Conservation (phyloP, 2,113 vertebrate genomes). For the Sinocyclocheilus maitianheensis region DNA sequence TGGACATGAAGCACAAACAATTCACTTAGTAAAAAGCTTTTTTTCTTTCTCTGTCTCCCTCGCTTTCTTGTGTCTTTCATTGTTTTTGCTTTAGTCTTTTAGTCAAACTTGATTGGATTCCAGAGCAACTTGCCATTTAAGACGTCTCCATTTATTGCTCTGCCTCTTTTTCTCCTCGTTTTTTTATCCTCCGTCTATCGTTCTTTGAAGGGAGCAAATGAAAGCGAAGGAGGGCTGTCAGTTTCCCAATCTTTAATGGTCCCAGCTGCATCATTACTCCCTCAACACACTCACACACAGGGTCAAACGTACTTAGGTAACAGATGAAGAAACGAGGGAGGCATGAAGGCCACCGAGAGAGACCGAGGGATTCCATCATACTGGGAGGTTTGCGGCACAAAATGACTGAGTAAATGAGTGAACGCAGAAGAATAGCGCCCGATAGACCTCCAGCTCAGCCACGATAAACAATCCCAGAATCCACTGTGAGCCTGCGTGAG, state of each 20-base stretch:
- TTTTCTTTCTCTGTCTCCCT: background rate
- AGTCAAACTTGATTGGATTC: slow-evolving; percentile 54
- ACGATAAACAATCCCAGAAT: slow-evolving; percentile 57
- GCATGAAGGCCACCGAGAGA: slow-evolving; percentile 33
- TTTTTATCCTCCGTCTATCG: slow-evolving; percentile 33
- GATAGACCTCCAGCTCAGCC: slow-evolving; percentile 45
- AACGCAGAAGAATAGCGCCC: slow-evolving; percentile 49
- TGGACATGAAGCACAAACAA: slow-evolving; percentile 6
- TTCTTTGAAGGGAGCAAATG: slow-evolving; percentile 45
- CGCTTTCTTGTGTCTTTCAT: slow-evolving; percentile 22
- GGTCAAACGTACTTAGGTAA: slow-evolving; percentile 53
- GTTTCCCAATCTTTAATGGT: slow-evolving; percentile 56
- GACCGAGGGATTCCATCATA: slow-evolving; percentile 38
- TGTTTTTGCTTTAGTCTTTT: slow-evolving; percentile 50
- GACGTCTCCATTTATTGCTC: slow-evolving; percentile 49
- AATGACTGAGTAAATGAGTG: slow-evolving; percentile 52
- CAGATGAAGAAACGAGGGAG: slow-evolving; percentile 49
- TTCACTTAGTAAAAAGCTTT: background rate
- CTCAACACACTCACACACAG: slow-evolving; percentile 44
- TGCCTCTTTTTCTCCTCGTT: slow-evolving; percentile 38
- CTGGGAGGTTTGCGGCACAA: slow-evolving; percentile 51
- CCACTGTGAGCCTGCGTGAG: slow-evolving; percentile 44
- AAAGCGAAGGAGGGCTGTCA: slow-evolving; percentile 55
- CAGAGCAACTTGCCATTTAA: slow-evolving; percentile 33
- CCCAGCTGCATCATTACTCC: slow-evolving; percentile 55